Conservation (phyloP, 1,140 invertebrate genomes). For the Hycleus cichorii region DNA sequence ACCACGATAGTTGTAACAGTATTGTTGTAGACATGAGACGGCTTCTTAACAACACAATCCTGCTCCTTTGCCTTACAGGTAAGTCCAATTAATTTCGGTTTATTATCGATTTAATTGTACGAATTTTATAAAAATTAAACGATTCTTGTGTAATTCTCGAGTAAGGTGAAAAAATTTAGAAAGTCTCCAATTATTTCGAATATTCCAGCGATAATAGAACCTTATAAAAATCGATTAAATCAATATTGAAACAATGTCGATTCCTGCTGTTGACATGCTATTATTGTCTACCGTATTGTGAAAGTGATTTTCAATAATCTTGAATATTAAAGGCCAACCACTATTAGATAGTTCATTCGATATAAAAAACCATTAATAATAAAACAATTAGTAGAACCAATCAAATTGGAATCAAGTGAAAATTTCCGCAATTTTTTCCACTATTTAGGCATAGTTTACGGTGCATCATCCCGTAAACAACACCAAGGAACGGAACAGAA, state of each 20-base stretch:
- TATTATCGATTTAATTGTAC: neutral
- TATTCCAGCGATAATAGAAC: no score
- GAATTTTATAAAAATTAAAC: no score
- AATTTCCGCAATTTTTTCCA: no score
- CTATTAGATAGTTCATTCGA: neutral
- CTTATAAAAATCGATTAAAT: no score
- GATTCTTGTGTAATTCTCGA: no score
- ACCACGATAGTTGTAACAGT: neutral
- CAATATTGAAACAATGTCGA: no score
- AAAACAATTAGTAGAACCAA: neutral
- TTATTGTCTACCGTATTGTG: neutral
- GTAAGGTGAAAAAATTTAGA: neutral
- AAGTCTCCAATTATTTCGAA: neutral
- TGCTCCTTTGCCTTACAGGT: conserved; percentile 4
- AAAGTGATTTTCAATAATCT: conserved; percentile 10
- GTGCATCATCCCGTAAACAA: neutral
- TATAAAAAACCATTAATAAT: neutral
- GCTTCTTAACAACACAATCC: conserved; percentile 2
- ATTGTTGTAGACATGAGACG: conserved; percentile 8
- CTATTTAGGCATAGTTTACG: neutral
- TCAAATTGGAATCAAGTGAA: neutral
- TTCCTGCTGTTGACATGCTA: no score
- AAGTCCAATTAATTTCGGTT: neutral
- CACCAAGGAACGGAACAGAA: neutral
- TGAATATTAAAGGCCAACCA: conserved; percentile 4